phyloP scores from a whole-genome alignment of 2,888 invertebrate species.

The Plebejus argus region DNA sequence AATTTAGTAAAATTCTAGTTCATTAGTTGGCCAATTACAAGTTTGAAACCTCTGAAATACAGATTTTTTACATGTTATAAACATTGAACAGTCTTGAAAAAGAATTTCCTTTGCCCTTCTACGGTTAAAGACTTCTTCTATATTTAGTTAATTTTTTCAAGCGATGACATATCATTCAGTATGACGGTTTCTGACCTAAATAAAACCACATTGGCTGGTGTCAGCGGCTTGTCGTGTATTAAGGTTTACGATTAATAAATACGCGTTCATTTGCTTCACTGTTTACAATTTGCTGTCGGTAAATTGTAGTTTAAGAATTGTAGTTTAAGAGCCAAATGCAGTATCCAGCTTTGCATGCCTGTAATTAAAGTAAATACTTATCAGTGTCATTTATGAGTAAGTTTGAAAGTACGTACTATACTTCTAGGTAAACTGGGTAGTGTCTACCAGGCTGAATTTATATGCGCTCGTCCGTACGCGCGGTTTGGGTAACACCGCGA shows the following conservation, averaged over 20 bases:
- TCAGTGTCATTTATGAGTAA: too few species aligned
- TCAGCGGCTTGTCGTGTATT: conserved; percentile 40
- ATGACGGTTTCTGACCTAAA: conserved; percentile 42
- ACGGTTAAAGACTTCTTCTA: not conserved
- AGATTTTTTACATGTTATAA: too few species aligned
- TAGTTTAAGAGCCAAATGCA: not conserved
- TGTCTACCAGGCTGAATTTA: too few species aligned
- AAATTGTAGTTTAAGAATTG: not conserved
- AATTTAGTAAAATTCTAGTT: too few species aligned
- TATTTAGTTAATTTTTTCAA: conserved; percentile 14
- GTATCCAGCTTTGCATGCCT: not conserved
- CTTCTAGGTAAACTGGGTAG: too few species aligned
- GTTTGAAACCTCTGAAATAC: too few species aligned
- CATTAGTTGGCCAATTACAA: too few species aligned
- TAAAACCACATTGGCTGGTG: conserved; percentile 44
- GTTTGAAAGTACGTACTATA: too few species aligned
- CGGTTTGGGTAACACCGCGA: too few species aligned
- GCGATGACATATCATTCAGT: conserved; percentile 38
- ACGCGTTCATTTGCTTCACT: too few species aligned
- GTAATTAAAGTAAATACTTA: not conserved
- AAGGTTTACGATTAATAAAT: conserved; percentile 27
- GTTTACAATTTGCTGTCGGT: not conserved
- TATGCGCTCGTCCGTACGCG: too few species aligned
- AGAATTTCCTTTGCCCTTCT: not conserved
- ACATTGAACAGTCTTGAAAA: too few species aligned